phyloP scores from a whole-genome alignment of 23 tunicate species.

The Ciona savignyi region DNA sequence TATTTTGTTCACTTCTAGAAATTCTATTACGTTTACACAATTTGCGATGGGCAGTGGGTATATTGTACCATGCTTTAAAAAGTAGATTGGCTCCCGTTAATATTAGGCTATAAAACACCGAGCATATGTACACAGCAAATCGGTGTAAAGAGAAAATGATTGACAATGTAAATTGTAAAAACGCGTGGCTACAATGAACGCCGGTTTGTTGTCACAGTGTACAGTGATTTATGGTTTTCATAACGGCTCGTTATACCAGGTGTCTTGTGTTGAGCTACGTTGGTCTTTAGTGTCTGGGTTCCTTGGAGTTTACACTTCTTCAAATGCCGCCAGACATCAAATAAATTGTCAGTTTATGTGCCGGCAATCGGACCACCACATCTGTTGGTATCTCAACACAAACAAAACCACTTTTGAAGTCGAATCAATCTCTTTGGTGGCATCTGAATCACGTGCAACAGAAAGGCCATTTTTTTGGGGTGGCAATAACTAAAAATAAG shows the following conservation, averaged over 20 bases:
- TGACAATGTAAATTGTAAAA: neutral
- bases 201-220: no score
- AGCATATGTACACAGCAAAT: neutral
- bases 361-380: neutral
- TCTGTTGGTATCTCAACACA: neutral
- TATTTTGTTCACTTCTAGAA: no score
- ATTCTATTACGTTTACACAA: no score
- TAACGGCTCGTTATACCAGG: neutral
- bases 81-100: no score
- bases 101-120: no score
- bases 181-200: no score
- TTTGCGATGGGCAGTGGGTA: no score
- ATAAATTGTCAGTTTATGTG: neutral
- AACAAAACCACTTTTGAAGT: neutral
- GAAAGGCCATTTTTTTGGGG: neutral
- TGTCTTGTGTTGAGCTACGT: neutral
- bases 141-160: neutral
- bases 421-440: no score
- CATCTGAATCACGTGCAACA: neutral
- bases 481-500: no score
- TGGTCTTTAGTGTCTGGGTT: slow-evolving; percentile 2
- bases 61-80: no score
- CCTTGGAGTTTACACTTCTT: neutral
- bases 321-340: neutral
- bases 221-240: neutral